Percentiles rank a stretch among this genome's conserved stretches.
Conservation (phyloP, 2,797 vertebrate genomes). For the Phylloscopus collybita region DNA sequence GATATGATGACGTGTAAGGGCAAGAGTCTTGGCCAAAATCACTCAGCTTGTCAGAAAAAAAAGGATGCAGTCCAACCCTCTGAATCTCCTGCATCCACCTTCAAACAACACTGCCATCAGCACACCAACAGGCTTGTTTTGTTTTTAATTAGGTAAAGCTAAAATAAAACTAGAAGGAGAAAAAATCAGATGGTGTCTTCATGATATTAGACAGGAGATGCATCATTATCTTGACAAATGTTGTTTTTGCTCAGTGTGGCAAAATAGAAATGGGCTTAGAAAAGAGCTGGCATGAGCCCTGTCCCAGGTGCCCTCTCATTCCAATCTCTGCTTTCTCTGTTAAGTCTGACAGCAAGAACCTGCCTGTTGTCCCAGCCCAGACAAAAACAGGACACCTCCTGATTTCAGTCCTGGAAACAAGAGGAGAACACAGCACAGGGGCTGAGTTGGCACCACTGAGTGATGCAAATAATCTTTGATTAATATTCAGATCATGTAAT, state of each 20-base stretch:
- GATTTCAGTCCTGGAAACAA: background rate
- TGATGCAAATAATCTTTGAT: background rate
- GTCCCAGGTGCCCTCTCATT: background rate
- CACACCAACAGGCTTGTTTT: background rate
- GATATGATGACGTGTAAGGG: background rate
- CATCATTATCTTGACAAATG: background rate
- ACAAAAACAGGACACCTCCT: background rate
- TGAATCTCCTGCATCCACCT: background rate
- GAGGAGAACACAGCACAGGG: background rate
- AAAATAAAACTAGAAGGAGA: background rate
- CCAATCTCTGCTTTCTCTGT: background rate
- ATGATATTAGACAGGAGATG: background rate
- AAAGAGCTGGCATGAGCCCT: background rate
- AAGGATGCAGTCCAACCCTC: background rate
- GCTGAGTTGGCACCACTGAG: background rate
- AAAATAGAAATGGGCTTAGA: background rate
- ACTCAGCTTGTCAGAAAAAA: background rate
- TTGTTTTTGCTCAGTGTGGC: background rate
- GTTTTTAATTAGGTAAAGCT: background rate
- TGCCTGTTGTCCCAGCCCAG: background rate
- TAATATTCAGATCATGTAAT: background rate
- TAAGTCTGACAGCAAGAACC: background rate
- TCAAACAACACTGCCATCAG: background rate
- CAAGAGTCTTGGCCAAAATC: slow-evolving; percentile 10
- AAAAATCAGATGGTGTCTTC: background rate